phyloP scores from a whole-genome alignment of 2,797 vertebrate species.

The Poeciliopsis turneri region DNA sequence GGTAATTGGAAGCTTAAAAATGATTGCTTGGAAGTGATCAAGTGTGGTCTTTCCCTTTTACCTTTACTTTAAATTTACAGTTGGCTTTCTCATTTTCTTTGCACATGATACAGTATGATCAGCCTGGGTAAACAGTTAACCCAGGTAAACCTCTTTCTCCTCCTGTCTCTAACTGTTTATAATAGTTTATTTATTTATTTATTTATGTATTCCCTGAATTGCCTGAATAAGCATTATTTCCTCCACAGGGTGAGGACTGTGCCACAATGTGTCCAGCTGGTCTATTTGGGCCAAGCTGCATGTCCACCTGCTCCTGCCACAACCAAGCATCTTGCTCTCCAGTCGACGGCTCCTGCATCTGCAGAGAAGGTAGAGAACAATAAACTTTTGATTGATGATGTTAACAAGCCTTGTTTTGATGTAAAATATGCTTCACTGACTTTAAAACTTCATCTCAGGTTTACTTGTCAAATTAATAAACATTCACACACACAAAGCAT shows the following conservation, averaged over 20 bases:
- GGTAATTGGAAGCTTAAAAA: constrained; percentile 51
- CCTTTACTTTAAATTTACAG: constrained; percentile 37
- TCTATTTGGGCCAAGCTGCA: constrained; percentile 91
- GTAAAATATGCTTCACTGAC: constrained; percentile 2
- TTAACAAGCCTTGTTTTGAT: constrained; percentile 6
- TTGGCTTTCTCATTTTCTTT: constrained; percentile 27
- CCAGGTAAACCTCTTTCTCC: constrained; percentile 23
- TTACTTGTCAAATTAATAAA: constrained; percentile 9
- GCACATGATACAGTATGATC: constrained; percentile 16
- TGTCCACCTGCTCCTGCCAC: constrained; percentile 88
- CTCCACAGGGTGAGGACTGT: constrained; percentile 88
- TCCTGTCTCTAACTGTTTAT: constrained; percentile 19
- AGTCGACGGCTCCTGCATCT: constrained; percentile 91
- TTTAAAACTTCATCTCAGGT: constrained; percentile 1
- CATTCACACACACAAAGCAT: not conserved
- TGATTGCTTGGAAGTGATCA: constrained; percentile 31
- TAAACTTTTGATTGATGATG: constrained; percentile 1
- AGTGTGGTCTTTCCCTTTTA: constrained; percentile 24
- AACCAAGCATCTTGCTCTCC: constrained; percentile 90
- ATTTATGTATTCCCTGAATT: constrained; percentile 11
- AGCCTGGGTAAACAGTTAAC: constrained; percentile 39
- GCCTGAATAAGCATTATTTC: constrained; percentile 39
- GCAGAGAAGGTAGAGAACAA: constrained; percentile 88
- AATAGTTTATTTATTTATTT: constrained; percentile 24
- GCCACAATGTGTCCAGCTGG: constrained; percentile 84